These are phyloP conservation scores for Piscicola geometra DNA, from an alignment of 2,888 invertebrate species.

Conservation along the genomic window DNA sequence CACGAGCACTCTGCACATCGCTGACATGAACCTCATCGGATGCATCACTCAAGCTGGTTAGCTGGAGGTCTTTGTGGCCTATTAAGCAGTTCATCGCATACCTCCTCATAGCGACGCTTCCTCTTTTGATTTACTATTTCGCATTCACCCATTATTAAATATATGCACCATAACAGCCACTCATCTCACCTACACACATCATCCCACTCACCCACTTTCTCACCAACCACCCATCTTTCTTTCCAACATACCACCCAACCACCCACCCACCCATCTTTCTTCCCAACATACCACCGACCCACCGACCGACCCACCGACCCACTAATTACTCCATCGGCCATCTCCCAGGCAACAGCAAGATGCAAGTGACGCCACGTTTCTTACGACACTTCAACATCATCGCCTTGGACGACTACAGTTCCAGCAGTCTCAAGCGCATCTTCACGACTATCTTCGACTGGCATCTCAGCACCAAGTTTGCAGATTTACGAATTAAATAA, in stretches of 20 bases:
- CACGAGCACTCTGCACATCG: constrained; percentile 52
- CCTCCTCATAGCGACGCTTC: too few species aligned
- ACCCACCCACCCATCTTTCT: background rate
- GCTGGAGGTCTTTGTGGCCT: too few species aligned
- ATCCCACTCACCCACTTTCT: too few species aligned
- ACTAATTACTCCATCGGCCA: background rate
- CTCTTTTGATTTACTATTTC: background rate
- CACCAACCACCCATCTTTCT: background rate
- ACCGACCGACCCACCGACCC: too few species aligned
- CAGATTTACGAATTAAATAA: background rate
- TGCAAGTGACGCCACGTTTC: constrained; percentile 55
- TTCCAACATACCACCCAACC: too few species aligned
- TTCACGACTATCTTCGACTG: constrained; percentile 56
- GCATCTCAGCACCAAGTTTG: constrained; percentile 66
- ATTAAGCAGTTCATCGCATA: too few species aligned
- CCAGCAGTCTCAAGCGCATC: constrained; percentile 55
- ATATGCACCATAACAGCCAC: background rate
- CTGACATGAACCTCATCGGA: constrained; percentile 55
- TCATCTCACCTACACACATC: background rate
- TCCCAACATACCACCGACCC: background rate
- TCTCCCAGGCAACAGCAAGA: constrained; percentile 59
- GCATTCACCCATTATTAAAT: background rate
- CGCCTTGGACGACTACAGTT: constrained; percentile 56
- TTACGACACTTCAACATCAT: constrained; percentile 56
- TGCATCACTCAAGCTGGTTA: constrained; percentile 60